Percentiles rank a stretch among this genome's conserved stretches.
phyloP scores from a whole-genome alignment of 2,113 vertebrate species.

The Phylloscopus trochiloides region DNA sequence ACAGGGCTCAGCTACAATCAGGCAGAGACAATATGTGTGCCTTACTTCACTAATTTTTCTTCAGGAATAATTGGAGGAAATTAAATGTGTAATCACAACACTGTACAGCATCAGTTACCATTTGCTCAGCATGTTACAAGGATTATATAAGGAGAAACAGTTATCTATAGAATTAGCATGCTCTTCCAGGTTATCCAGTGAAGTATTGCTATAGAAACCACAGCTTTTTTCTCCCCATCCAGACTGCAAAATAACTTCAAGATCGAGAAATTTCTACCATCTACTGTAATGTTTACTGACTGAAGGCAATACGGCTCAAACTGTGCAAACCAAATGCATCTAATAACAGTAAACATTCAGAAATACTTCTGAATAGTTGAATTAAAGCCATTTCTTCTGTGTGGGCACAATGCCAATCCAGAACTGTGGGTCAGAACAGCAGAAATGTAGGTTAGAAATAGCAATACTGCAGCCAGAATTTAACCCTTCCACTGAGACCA shows the following conservation, averaged over 20 bases:
- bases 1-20: background rate
- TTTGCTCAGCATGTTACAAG: background rate
- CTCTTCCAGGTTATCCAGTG: conserved; percentile 26
- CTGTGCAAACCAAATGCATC: background rate
- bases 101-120: background rate
- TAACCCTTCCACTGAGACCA: background rate
- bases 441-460: background rate
- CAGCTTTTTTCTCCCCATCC: background rate
- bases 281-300: background rate
- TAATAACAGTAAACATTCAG: background rate
- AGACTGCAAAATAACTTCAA: background rate
- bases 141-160: background rate
- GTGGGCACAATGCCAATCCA: background rate
- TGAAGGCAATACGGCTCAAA: background rate
- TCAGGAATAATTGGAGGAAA: background rate
- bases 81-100: background rate
- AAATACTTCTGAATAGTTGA: background rate
- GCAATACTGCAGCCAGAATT: background rate
- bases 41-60: background rate
- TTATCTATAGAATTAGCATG: background rate
- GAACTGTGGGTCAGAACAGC: background rate
- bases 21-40: background rate
- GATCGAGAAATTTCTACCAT: conserved; percentile 40
- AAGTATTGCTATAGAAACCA: conserved; percentile 61
- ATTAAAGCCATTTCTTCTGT: background rate